Conservation (phyloP, 2,113 vertebrate species). For the Cinclus cinclus region DNA sequence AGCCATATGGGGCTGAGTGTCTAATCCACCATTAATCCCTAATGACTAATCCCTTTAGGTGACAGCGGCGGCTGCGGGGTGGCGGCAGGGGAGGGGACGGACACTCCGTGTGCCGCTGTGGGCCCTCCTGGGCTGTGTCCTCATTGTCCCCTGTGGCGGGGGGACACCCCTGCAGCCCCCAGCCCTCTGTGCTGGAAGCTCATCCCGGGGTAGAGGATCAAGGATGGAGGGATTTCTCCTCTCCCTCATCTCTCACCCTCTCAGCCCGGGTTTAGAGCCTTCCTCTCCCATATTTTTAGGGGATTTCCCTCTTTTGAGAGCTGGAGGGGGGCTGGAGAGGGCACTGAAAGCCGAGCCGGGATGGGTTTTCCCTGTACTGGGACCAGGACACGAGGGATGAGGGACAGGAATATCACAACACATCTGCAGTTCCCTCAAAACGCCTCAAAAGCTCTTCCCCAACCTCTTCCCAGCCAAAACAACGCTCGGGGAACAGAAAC, state of each 20-base stretch:
- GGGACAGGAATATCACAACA: not conserved
- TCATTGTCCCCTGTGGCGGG: accelerated
- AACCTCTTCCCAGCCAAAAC: not conserved
- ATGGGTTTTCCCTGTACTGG: not conserved
- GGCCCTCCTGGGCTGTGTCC: not conserved
- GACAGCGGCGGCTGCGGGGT: not conserved
- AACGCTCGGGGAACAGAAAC: accelerated
- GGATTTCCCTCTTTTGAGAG: not conserved
- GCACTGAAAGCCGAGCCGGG: not conserved
- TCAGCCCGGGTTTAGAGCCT: not conserved
- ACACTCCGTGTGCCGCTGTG: accelerated
- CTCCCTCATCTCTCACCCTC: no score
- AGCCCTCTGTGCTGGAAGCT: not conserved
- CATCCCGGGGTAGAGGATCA: accelerated
- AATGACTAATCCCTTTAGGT: not conserved
- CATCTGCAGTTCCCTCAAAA: not conserved
- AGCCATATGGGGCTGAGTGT: not conserved
- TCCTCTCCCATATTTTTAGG: accelerated
- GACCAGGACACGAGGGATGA: not conserved
- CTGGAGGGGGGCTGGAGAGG: not conserved
- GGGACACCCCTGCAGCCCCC: not conserved
- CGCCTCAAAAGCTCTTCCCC: not conserved
- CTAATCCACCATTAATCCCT: not conserved
- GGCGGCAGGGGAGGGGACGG: not conserved
- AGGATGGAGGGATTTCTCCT: not conserved